Conservation (phyloP, 1,140 invertebrate species). For the Hetaerina americana region DNA sequence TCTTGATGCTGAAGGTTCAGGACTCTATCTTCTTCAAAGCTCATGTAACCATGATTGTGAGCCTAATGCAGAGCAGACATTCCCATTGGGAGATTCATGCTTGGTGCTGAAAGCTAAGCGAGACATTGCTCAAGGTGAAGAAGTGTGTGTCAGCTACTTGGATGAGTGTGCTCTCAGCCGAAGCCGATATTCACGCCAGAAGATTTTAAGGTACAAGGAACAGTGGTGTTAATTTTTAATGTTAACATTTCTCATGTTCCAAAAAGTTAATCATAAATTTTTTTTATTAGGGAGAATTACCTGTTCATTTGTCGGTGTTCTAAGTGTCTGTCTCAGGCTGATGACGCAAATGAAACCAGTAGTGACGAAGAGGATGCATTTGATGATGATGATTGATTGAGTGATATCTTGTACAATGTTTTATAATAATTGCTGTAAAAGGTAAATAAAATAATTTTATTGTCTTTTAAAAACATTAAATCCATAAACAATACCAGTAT, state of each 20-base stretch:
- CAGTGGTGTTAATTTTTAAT: constrained; percentile 2
- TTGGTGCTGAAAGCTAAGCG: constrained; percentile 60
- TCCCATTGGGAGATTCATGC: constrained; percentile 70
- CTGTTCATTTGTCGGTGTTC: constrained; percentile 70
- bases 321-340: constrained; percentile 58
- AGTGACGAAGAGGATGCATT: constrained; percentile 54
- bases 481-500: too few species aligned
- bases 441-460: background rate
- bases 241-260: constrained; percentile 1
- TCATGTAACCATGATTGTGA: constrained; percentile 83
- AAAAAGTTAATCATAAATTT: constrained; percentile 9
- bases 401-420: too few species aligned
- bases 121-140: constrained; percentile 67
- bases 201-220: constrained; percentile 41
- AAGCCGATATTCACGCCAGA: constrained; percentile 74
- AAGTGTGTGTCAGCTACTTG: constrained; percentile 84
- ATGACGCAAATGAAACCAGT: constrained; percentile 68
- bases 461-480: constrained; percentile 1
- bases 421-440: too few species aligned
- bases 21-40: constrained; percentile 73
- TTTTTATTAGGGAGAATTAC: constrained; percentile 61
- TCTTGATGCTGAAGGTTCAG: constrained; percentile 87
- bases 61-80: constrained; percentile 76
- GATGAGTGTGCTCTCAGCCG: constrained; percentile 67
- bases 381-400: constrained; percentile 39